A percentile compares a stretch with the other conserved stretches of the same genome.
Evolutionary conservation across 2,113 vertebrate species (phyloP).

Genomic region (Vulpes lagopus): DNA sequence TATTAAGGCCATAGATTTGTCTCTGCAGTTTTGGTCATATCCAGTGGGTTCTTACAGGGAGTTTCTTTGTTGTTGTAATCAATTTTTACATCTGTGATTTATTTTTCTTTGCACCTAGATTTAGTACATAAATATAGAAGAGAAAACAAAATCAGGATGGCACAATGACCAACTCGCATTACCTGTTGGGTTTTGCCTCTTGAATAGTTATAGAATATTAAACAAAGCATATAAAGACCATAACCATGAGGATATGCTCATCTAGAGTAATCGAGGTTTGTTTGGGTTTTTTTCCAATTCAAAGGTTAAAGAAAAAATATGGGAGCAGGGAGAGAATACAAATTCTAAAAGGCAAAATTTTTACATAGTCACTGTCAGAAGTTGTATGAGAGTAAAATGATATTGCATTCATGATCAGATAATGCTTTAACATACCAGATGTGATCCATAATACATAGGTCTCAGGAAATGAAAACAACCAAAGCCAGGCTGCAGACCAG

Average conservation of each 20-base stretch:
- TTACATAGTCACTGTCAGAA: neutral
- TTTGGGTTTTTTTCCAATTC: neutral
- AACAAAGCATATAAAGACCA: constrained; percentile 24
- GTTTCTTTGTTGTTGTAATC: neutral
- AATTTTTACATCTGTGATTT: neutral
- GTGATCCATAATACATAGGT: neutral
- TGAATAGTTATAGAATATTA: neutral
- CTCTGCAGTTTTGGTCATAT: neutral
- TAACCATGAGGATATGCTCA: neutral
- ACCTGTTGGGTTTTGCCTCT: neutral
- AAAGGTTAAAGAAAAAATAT: constrained; percentile 25
- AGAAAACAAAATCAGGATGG: constrained; percentile 23
- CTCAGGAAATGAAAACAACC: constrained; percentile 18
- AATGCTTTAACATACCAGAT: constrained; percentile 18
- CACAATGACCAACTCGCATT: neutral
- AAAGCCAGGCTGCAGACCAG: neutral
- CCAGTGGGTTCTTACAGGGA: neutral
- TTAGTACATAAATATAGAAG: neutral
- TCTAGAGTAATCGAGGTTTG: neutral
- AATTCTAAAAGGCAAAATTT: constrained; percentile 30
- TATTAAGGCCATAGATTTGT: neutral
- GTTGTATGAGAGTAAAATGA: neutral
- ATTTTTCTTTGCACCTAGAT: neutral
- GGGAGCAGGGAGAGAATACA: neutral
- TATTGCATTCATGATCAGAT: neutral